phyloP scores from a whole-genome alignment of 1,140 invertebrate genomes.

The Zaprionus africanus region DNA sequence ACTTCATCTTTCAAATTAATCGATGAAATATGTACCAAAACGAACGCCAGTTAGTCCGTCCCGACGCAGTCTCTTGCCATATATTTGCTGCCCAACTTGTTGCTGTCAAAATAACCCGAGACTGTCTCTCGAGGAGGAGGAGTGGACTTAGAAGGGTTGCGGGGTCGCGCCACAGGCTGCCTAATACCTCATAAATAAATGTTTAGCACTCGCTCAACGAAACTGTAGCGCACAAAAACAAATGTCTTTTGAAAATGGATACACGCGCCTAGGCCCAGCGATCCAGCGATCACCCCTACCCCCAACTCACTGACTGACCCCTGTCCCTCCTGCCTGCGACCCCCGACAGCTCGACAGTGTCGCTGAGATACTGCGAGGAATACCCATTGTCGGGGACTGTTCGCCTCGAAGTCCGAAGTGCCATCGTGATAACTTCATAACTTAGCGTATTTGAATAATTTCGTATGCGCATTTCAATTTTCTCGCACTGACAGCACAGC shows the following conservation, averaged over 20 bases:
- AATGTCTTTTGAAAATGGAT: conserved; percentile 62
- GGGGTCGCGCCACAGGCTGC: conserved; percentile 50
- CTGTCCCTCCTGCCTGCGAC: conserved; percentile 7
- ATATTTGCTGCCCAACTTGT: conserved; percentile 77
- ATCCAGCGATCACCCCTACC: conserved; percentile 12
- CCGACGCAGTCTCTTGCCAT: conserved; percentile 44
- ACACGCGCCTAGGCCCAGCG: conserved; percentile 36
- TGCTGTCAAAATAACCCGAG: conserved; percentile 74
- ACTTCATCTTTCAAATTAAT: conserved; percentile 82
- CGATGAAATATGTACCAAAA: conserved; percentile 79
- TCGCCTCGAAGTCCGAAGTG: conserved; percentile 50
- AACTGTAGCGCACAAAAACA: conserved; percentile 77
- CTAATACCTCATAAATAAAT: conserved; percentile 77
- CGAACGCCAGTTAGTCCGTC: conserved; percentile 58
- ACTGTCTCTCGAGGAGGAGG: background rate
- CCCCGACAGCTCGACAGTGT: conserved; percentile 41
- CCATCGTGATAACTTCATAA: conserved; percentile 83
- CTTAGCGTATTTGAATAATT: conserved; percentile 80
- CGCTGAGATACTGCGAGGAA: conserved; percentile 43
- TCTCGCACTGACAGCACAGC: conserved; percentile 57
- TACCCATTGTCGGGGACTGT: conserved; percentile 70
- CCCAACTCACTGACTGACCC: conserved; percentile 15
- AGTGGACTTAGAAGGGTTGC: background rate
- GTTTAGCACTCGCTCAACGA: conserved; percentile 63
- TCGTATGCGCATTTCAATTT: conserved; percentile 82